phyloP scores from a whole-genome alignment of 2,113 vertebrate species.

The Natator depressus region DNA sequence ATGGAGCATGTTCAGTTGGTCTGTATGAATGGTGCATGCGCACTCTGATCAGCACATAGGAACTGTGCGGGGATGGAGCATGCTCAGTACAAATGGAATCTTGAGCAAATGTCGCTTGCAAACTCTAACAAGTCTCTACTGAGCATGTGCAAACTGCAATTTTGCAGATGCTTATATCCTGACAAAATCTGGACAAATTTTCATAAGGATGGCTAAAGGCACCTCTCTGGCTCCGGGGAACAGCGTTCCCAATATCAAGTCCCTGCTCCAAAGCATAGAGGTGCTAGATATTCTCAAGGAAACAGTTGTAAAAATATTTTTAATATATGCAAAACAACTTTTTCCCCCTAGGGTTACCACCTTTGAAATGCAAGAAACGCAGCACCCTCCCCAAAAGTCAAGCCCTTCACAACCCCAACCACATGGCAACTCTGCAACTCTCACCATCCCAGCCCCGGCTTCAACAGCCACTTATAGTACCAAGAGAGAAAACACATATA shows the following conservation, averaged over 20 bases:
- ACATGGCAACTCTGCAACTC: no score
- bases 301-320: slow-evolving; percentile 17
- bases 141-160: not conserved
- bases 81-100: not conserved
- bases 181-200: slow-evolving; percentile 48
- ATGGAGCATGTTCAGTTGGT: not conserved
- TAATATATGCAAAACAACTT: not conserved
- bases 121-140: not conserved
- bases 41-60: not conserved
- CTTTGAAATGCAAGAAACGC: no score
- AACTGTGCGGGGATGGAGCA: not conserved
- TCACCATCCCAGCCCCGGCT: no score
- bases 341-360: not conserved
- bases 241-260: slow-evolving; percentile 44
- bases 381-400: no score
- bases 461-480: no score
- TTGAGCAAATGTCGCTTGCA: not conserved
- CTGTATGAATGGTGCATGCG: not conserved
- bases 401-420: no score
- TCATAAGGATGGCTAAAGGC: slow-evolving; percentile 16
- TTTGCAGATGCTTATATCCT: not conserved
- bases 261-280: not conserved
- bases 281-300: slow-evolving; percentile 35
- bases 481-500: no score
- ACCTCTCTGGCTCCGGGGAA: slow-evolving; percentile 13